Evolutionary conservation across 2,113 vertebrate species (phyloP), one percentile per base, ranked within the genome.

Genomic region (Myrmophylax atrothorax): DNA sequence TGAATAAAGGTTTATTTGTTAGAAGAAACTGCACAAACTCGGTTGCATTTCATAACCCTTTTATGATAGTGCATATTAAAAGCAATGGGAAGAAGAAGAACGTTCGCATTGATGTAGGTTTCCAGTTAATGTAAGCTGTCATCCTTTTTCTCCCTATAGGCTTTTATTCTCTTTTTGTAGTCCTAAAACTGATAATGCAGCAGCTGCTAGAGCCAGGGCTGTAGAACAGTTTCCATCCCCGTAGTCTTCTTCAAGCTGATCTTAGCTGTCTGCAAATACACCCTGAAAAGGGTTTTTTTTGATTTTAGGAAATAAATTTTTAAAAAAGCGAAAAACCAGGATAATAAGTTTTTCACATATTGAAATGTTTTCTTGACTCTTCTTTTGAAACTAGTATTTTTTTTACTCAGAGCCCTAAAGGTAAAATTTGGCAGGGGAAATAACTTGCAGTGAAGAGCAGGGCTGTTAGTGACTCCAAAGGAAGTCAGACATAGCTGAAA

Each of bases 1-100:
- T 70, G 70, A 64, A 76, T 89, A 69, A 58, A 90, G 77, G 67
- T 90, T 91, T 95, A 83, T 80, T 96, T 93, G 70, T 88, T 74
- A 79, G 89, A 87, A 78, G 78, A 83, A 90, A 73, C 90, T 60
- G 50, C 64, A 47, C 1, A 0, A 63, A 77, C 70, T 68, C 37
- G 6, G 12, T 50, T 85, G 68, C 3, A 2, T 93, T 96, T 90
- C 75, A 69, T 79, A 94, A 94, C 62, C 59, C 55, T 84, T 90
- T 92, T 79, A 76, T 79, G 25, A 75, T 59, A 72, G 33, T 58
- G 67, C 38, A 17, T 94, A 92, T 93, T 91, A 86, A 95, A 93
- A 89, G 90, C 83, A 94, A 9, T 63, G 80, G 87, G 83, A 92
- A 85, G 74, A 75, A 93, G 85, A 87, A 67, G 85, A 89, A 64